Conservation (phyloP, 2,888 invertebrate genomes). For the Copidosoma aretas region DNA sequence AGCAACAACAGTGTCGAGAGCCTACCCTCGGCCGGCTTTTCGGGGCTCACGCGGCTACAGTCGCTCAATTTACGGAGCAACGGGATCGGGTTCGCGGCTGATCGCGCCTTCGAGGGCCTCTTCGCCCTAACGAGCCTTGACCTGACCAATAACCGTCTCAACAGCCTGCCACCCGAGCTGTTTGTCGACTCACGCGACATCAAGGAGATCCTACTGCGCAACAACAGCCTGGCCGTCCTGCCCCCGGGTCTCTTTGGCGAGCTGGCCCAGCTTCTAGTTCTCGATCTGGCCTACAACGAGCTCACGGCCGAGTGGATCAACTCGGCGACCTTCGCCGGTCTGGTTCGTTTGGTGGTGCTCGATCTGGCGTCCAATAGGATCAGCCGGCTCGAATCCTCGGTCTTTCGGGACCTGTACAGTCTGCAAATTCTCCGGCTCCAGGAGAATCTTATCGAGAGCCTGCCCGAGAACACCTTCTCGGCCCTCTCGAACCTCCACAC, state of each 20-base stretch:
- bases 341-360: slow-evolving; percentile 77
- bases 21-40: slow-evolving; percentile 75
- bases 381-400: slow-evolving; percentile 75
- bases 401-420: slow-evolving; percentile 80
- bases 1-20: slow-evolving; percentile 81
- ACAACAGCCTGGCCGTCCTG: slow-evolving; percentile 81
- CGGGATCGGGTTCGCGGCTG: slow-evolving; percentile 76
- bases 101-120: slow-evolving; percentile 79
- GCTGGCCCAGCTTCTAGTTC: slow-evolving; percentile 75
- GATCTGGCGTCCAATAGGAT: slow-evolving; percentile 81
- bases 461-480: slow-evolving; percentile 80
- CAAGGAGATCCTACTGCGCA: slow-evolving; percentile 81
- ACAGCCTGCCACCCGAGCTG: slow-evolving; percentile 81
- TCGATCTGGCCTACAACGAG: slow-evolving; percentile 81
- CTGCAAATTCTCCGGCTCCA: slow-evolving; percentile 81
- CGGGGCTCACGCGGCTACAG: slow-evolving; percentile 74
- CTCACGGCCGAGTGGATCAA: slow-evolving; percentile 84
- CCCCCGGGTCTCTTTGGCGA: slow-evolving; percentile 82
- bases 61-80: slow-evolving; percentile 80
- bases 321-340: slow-evolving; percentile 78
- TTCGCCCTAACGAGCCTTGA: slow-evolving; percentile 76
- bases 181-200: slow-evolving; percentile 80
- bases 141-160: slow-evolving; percentile 81
- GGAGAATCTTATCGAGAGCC: slow-evolving; percentile 77
- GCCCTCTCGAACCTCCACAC: slow-evolving; percentile 81